Evolutionary conservation across 1,140 invertebrate species (phyloP).

Genomic region (Whitmania pigra): DNA sequence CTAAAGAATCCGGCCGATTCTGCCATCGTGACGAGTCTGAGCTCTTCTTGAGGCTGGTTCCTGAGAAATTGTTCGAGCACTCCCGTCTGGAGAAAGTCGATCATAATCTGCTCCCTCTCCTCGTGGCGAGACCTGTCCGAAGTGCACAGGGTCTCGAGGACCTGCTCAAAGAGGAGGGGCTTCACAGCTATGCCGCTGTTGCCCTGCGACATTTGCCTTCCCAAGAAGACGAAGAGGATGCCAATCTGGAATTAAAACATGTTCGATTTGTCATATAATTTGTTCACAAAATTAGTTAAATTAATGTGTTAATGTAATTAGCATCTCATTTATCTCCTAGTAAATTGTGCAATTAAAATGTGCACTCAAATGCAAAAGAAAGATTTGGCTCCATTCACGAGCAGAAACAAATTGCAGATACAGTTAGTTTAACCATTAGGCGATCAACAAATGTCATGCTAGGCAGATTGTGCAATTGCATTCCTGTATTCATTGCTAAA

Average conservation of each 20-base stretch:
- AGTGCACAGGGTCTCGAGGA: slow-evolving; percentile 38
- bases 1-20: slow-evolving; percentile 54
- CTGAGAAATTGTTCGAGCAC: slow-evolving; percentile 50
- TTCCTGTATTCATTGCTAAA: too few species aligned
- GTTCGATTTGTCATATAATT: too few species aligned
- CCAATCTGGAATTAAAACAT: slow-evolving; percentile 45
- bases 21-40: slow-evolving; percentile 49
- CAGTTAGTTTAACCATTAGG: too few species aligned
- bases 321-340: too few species aligned
- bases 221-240: slow-evolving; percentile 61
- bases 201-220: slow-evolving; percentile 52
- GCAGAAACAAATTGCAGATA: too few species aligned
- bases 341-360: too few species aligned
- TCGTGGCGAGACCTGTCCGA: slow-evolving; percentile 47
- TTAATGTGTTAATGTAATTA: too few species aligned
- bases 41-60: slow-evolving; percentile 32
- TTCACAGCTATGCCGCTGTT: slow-evolving; percentile 46
- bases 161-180: slow-evolving; percentile 48
- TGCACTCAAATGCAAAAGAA: too few species aligned
- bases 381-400: too few species aligned
- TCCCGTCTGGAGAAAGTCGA: slow-evolving; percentile 60
- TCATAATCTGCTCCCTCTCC: slow-evolving; percentile 65
- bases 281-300: too few species aligned
- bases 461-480: too few species aligned
- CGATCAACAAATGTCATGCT: too few species aligned